Evolutionary conservation across 1,140 invertebrate genomes (phyloP).

Genomic region (Ridgeia piscesae): DNA sequence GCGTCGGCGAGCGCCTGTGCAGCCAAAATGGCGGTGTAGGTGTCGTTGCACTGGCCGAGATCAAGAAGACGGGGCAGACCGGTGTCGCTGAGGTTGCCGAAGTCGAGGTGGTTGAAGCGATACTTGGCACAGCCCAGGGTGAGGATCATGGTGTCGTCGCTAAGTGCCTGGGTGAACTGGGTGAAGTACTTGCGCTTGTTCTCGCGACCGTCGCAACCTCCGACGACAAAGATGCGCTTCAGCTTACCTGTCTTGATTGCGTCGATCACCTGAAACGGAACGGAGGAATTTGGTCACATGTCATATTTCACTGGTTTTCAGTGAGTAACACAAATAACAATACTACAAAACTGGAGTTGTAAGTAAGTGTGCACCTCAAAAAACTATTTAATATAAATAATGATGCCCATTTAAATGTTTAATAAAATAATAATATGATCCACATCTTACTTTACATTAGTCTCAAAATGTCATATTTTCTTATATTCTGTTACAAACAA

Average conservation of each 20-base stretch:
- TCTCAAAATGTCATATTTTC: too few relatives aligned
- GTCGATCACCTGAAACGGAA: slow-evolving; percentile 33
- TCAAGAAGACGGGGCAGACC: slow-evolving; percentile 41
- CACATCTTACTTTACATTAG: too few relatives aligned
- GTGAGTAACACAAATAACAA: background rate
- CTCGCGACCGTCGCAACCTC: slow-evolving; percentile 41
- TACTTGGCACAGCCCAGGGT: slow-evolving; percentile 44
- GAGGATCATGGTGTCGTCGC: slow-evolving; percentile 36
- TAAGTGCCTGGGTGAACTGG: slow-evolving; percentile 32
- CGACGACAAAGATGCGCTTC: slow-evolving; percentile 38
- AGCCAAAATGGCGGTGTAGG: slow-evolving; percentile 37
- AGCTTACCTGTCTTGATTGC: slow-evolving; percentile 34
- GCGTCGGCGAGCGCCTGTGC: slow-evolving; percentile 36
- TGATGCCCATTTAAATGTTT: too few relatives aligned
- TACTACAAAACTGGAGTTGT: background rate
- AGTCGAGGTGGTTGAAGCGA: slow-evolving; percentile 36
- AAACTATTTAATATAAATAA: too few relatives aligned
- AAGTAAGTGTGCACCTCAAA: too few relatives aligned
- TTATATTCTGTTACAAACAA: too few relatives aligned
- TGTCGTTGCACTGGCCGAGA: slow-evolving; percentile 42
- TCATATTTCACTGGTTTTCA: background rate
- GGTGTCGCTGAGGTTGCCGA: slow-evolving; percentile 36
- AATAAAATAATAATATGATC: too few relatives aligned
- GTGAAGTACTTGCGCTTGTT: slow-evolving; percentile 41
- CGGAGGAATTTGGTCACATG: background rate